Base-by-base conservation (phyloP, 2,797 vertebrate species). In the Danio kyathit region DNA sequence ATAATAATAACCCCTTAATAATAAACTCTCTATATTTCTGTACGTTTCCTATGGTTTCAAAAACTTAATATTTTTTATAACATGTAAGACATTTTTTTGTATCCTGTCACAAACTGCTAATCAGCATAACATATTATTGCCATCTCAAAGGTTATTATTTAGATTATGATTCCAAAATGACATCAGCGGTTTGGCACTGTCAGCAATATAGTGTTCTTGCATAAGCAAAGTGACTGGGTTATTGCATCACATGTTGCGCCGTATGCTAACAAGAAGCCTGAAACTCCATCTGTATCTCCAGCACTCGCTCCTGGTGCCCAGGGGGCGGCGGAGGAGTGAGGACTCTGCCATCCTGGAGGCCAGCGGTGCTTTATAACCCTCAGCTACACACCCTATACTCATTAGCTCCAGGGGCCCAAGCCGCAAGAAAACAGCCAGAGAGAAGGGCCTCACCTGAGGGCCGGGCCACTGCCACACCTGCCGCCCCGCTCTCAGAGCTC, bases 361-460 rank as follows among this genome's bases (percentile, higher is more conserved):
- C 89, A 89, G 88, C 85, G 92, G 92, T 94, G 93, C 93, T 94
- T 94, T 92, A 94, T 94, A 92, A 94, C 91, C 67, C 80, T 91
- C 92, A 88, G 88, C 86, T 87, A 86, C 84, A 88, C 87, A 87
- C 88, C 66, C 88, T 84, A 29, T 29, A 66, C 90, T 94, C 92
- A 94, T 95, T 93, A 94, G 90, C 88, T 89, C 90, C 90, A 87
- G 91, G 29, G 91, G 78, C 59, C 71, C 46, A 51, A 49, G 61
- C 79, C 81, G 88, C 85, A 89, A 88, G 86, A 85, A 84, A 87
- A 13, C 9, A 90, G 86, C 85, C 84, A 82, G 88, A 88, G 90
- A 91, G 90, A 88, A 87, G 86, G 85, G 88, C 89, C 89, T 87
- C 92, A 94, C 90, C 92, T 91, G 89, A 29, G 66, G 82, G 49